A percentile compares a stretch with the other conserved stretches of the same genome.
Conservation (phyloP, 2,113 vertebrate species). For the Grallaria varia region DNA sequence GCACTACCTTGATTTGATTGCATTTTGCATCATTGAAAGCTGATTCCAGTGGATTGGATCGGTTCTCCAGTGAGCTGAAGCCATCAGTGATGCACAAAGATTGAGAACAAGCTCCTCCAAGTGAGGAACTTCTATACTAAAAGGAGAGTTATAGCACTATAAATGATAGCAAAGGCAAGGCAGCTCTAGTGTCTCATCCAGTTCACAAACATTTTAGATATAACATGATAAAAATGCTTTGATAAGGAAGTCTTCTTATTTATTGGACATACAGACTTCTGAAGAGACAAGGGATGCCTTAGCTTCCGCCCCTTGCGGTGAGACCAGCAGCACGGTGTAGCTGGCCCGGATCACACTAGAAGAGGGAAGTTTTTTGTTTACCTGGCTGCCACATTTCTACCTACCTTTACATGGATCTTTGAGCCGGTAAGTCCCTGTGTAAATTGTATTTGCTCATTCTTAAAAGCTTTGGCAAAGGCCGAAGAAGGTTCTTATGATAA, state of each 20-base stretch:
- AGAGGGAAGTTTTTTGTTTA: not conserved
- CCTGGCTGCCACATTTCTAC: not conserved
- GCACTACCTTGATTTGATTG: conserved; percentile 25
- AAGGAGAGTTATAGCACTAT: not conserved
- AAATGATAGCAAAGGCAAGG: not conserved
- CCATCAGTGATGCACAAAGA: not conserved
- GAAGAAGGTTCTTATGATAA: not conserved
- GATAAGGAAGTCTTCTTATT: not conserved
- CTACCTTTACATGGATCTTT: not conserved
- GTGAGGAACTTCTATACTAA: not conserved
- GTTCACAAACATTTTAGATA: not conserved
- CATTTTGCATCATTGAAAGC: conserved; percentile 18
- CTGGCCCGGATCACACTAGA: not conserved
- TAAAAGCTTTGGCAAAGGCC: not conserved
- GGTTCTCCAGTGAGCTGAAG: not conserved
- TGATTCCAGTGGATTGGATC: not conserved
- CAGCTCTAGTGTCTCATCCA: not conserved
- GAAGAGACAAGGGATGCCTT: not conserved
- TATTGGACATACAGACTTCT: not conserved
- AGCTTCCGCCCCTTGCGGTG: not conserved
- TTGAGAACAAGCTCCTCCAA: not conserved
- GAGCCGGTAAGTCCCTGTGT: not conserved
- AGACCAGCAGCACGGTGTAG: not conserved
- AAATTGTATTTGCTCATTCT: not conserved
- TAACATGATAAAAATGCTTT: not conserved